phyloP scores from a whole-genome alignment of 2,113 vertebrate species.

The Cygnus buccinator region DNA sequence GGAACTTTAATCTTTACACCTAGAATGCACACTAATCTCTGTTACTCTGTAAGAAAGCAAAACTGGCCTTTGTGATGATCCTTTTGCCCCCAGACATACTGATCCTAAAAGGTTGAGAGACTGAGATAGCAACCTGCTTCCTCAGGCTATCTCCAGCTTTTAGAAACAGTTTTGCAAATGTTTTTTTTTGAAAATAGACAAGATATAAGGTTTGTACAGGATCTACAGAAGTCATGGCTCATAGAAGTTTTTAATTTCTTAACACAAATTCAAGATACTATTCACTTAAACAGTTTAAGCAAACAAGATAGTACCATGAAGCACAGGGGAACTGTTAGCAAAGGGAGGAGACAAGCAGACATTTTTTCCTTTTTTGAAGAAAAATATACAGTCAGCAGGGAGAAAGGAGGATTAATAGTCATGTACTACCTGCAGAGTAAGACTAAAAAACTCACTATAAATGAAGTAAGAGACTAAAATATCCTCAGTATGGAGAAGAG shows the following conservation, averaged over 20 bases:
- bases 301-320: not conserved
- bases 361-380: not conserved
- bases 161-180: not conserved
- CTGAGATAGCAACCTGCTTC: not conserved
- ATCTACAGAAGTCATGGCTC: not conserved
- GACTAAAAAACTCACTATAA: not conserved
- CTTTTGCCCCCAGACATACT: not conserved
- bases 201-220: not conserved
- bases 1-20: not conserved
- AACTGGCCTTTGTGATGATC: not conserved
- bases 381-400: not conserved
- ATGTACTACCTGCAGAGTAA: not conserved
- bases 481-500: not conserved
- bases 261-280: not conserved
- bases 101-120: not conserved
- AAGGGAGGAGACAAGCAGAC: not conserved
- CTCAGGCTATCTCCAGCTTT: not conserved
- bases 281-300: not conserved
- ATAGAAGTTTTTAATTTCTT: not conserved
- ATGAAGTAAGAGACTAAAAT: not conserved
- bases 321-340: not conserved
- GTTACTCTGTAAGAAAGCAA: not conserved
- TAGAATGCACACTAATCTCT: not conserved
- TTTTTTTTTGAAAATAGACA: not conserved
- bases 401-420: not conserved